A percentile compares a stretch with the other conserved stretches of the same genome.
These are phyloP conservation scores for Gambusia affinis DNA, from an alignment of 2,113 vertebrate species.

Conservation along the genomic window DNA sequence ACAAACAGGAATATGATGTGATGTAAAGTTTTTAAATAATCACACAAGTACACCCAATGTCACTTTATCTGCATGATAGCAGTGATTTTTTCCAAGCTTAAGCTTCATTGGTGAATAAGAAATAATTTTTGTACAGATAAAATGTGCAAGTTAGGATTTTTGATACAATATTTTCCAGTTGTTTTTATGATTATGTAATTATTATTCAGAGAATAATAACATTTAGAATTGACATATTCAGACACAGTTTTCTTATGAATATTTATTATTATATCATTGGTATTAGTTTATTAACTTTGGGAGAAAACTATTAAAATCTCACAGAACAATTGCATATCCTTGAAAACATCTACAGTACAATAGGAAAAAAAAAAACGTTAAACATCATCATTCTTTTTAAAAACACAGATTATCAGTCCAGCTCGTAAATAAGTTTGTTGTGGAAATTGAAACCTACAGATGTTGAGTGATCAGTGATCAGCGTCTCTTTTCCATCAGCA, in stretches of 20 bases:
- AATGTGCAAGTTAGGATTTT: no score
- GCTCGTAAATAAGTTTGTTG: constrained; percentile 85
- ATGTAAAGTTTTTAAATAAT: no score
- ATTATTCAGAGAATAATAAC: background rate
- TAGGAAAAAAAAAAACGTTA: background rate
- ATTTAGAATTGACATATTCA: no score
- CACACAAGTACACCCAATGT: no score
- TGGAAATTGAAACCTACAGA: constrained; percentile 83
- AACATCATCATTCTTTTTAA: background rate
- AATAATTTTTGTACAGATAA: no score
- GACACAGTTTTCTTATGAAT: no score
- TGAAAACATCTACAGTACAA: background rate
- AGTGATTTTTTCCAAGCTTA: no score
- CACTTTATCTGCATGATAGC: no score
- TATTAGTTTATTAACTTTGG: background rate
- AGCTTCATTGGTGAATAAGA: no score
- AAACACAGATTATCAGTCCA: constrained; percentile 81
- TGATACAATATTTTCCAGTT: background rate
- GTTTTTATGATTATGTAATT: background rate
- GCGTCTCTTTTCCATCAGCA: constrained; percentile 75
- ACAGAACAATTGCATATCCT: background rate
- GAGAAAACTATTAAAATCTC: background rate
- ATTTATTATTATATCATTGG: background rate
- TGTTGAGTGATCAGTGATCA: constrained; percentile 82
- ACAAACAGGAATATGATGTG: no score